A percentile compares a stretch with the other conserved stretches of the same genome.
These are phyloP conservation scores for Macrotus californicus DNA, from an alignment of 2,113 vertebrate genomes.

Conservation along the genomic window DNA sequence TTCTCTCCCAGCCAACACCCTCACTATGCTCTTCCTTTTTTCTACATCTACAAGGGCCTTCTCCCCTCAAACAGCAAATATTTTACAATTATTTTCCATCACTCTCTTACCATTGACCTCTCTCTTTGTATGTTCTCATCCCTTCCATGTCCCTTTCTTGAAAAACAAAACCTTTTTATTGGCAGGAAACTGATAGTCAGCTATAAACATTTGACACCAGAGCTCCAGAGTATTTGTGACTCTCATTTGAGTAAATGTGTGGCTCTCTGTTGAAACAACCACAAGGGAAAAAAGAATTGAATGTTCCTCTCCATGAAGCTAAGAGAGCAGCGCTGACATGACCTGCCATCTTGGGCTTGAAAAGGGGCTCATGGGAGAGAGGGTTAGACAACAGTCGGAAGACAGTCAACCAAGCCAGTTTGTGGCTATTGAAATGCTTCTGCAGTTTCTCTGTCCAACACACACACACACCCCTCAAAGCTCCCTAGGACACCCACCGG, in stretches of 20 bases:
- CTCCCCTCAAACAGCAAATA: neutral
- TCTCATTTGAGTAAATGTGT: too few relatives aligned
- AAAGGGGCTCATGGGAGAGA: neutral
- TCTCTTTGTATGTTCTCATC: neutral
- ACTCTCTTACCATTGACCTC: neutral
- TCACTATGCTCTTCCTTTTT: neutral
- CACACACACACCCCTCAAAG: too few relatives aligned
- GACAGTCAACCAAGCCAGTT: too few relatives aligned
- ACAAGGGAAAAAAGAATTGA: neutral
- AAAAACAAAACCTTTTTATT: neutral
- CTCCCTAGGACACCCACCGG: neutral
- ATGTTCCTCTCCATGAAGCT: neutral
- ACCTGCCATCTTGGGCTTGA: neutral
- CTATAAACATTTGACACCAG: neutral
- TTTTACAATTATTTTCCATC: neutral
- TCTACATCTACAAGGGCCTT: neutral
- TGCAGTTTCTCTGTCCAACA: neutral
- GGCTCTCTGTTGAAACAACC: neutral
- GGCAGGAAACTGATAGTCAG: neutral
- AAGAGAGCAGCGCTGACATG: neutral
- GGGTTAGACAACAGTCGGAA: neutral
- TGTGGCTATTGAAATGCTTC: neutral
- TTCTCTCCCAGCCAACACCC: neutral
- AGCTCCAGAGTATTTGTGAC: neutral
- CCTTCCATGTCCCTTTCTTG: neutral